A percentile compares a stretch with the other conserved stretches of the same genome.
phyloP scores from a whole-genome alignment of 2,888 invertebrate species.

The Rambutsinella grinnellia region DNA sequence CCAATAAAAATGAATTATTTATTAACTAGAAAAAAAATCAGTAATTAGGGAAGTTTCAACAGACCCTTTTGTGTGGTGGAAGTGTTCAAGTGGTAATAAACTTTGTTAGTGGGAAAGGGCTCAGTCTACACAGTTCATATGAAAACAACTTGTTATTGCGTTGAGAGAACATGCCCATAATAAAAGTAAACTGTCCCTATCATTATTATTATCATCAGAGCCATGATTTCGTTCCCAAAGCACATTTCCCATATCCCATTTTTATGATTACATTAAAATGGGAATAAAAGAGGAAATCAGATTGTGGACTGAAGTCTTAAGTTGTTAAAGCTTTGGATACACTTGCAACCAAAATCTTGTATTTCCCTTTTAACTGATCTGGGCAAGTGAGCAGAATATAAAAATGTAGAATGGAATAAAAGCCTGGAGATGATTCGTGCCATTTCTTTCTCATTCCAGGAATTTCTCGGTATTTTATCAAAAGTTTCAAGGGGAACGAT shows the following conservation, averaged over 20 bases:
- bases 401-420: neutral
- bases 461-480: constrained; percentile 86
- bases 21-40: constrained; percentile 22
- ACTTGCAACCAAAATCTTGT: neutral
- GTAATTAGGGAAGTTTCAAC: constrained; percentile 28
- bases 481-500: constrained; percentile 86
- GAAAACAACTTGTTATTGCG: neutral
- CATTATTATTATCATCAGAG: neutral
- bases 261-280: constrained; percentile 20
- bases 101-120: neutral
- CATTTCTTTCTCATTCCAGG: constrained; percentile 72
- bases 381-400: neutral
- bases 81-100: neutral
- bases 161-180: neutral
- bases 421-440: neutral
- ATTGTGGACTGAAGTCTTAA: neutral
- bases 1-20: constrained; percentile 37
- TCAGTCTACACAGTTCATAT: neutral
- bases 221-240: neutral
- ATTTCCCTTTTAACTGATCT: constrained; percentile 5
- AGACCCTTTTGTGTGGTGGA: neutral
- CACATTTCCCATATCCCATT: neutral
- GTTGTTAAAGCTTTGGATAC: too few relatives aligned
- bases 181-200: neutral
- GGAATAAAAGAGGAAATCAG: constrained; percentile 11